Base-by-base conservation (phyloP, 2,113 vertebrate species). In the Pluvianellus socialis region DNA sequence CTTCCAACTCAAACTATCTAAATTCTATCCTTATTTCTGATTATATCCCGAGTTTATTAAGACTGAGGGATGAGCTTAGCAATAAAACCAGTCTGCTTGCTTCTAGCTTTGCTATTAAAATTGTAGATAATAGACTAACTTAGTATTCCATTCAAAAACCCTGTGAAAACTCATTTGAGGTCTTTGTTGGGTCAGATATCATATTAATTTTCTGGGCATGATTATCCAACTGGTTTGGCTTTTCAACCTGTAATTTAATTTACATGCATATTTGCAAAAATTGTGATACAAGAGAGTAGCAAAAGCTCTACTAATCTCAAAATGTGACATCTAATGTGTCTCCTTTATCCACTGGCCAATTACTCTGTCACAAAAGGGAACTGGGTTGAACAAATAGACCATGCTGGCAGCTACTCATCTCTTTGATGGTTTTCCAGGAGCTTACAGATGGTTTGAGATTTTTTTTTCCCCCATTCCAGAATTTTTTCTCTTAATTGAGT, bases 361-460 rank as follows among this genome's bases (percentile, higher is more conserved):
- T 95, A 86, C 21, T 42, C 80, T 89, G 56, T 65, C 84, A 82
- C 89, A 91, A 84, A 81, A 96, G 70, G 70, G 61, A 96, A 63
- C 32, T 52, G 14, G 5, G 47, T 79, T 92, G 89, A 92, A 75
- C 68, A 96, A 96, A 94, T 92, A 56, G 65, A 59, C 79, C 24
- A 6, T 75, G 66, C 63, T 96, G 89, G 93, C 40, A 1, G 66
- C 92, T 91, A 85, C 52, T 96, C 80, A 89, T 52, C 61, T 84
- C 83, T 95, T 23, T 96, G 94, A 95, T 92, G 65, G 72, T 95
- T 92, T 96, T 96, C 93, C 93, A 96, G 72, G 80, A 86, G 44
- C 33, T 85, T 95, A 81, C 93, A 96, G 91, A 96, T 94, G 83
- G 86, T 80, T 94, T 88, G 55, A 63, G 75, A 76, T 81, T 71